A percentile compares a stretch with the other conserved stretches of the same genome.
phyloP scores from a whole-genome alignment of 2,888 invertebrate genomes.

The Chironomus tentans region DNA sequence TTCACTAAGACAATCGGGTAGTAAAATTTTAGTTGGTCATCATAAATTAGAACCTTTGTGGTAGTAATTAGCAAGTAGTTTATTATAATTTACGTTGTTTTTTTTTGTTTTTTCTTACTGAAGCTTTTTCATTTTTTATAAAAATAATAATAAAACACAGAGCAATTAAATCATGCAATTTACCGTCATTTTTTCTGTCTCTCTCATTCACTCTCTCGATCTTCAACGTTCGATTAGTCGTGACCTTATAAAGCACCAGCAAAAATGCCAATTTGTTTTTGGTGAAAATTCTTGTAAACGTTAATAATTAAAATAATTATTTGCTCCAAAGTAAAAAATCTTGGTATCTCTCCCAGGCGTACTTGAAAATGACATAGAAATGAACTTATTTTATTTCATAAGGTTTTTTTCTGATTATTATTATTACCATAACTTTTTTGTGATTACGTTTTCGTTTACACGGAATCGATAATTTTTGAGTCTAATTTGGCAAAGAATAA shows the following conservation, averaged over 20 bases:
- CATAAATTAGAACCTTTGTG: neutral
- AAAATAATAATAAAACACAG: neutral
- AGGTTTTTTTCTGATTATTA: no score
- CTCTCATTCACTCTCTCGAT: neutral
- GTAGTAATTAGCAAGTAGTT: neutral
- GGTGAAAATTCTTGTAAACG: slow-evolving; percentile 1
- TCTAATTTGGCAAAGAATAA: no score
- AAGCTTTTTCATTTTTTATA: neutral
- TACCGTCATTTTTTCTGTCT: neutral
- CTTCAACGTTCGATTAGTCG: slow-evolving; percentile 7
- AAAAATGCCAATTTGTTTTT: neutral
- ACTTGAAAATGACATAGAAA: neutral
- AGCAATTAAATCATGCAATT: slow-evolving; percentile 6
- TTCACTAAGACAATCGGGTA: no score
- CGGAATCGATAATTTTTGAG: no score
- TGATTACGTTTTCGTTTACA: no score
- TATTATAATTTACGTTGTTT: neutral
- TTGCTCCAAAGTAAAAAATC: neutral
- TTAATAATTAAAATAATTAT: neutral
- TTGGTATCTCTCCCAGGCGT: neutral
- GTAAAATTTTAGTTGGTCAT: neutral
- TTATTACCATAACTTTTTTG: no score
- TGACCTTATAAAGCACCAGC: neutral
- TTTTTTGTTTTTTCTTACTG: neutral
- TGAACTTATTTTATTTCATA: neutral